Percentiles rank a stretch among this genome's conserved stretches.
These are phyloP conservation scores for Grallaria varia DNA, from an alignment of 2,113 vertebrate species.

Conservation along the genomic window DNA sequence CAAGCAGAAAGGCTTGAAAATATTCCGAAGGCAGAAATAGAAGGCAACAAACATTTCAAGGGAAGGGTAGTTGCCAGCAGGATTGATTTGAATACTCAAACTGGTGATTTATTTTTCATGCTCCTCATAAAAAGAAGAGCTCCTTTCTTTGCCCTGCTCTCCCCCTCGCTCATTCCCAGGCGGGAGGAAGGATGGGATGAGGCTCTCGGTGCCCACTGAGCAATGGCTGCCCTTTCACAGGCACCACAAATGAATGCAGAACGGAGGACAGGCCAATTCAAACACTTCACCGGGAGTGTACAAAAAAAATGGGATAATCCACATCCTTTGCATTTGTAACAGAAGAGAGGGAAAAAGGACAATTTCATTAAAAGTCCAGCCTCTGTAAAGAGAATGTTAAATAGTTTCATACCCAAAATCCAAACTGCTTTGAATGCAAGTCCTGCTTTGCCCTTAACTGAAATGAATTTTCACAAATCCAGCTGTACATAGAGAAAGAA, in stretches of 20 bases:
- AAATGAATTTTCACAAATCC: conserved; percentile 73
- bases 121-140: conserved; percentile 59
- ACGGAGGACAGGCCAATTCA: conserved; percentile 42
- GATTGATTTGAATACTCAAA: conserved; percentile 70
- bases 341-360: conserved; percentile 57
- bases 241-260: conserved; percentile 60
- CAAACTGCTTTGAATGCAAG: conserved; percentile 72
- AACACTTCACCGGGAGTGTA: neutral
- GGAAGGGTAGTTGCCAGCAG: conserved; percentile 70
- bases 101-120: conserved; percentile 68
- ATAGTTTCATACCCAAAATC: conserved; percentile 51
- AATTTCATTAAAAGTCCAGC: conserved; percentile 62
- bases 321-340: conserved; percentile 40
- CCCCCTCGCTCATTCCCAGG: neutral
- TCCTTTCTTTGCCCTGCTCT: neutral
- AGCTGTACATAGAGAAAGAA: conserved; percentile 33
- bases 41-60: conserved; percentile 69
- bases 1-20: conserved; percentile 55
- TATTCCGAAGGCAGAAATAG: conserved; percentile 62
- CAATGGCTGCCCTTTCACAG: conserved; percentile 60
- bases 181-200: conserved; percentile 37
- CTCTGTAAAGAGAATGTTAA: conserved; percentile 70
- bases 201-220: conserved; percentile 43
- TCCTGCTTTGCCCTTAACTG: conserved; percentile 65
- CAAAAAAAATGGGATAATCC: conserved; percentile 42